Base-by-base conservation (phyloP, 2,797 vertebrate species). In the Pseudochromis fuscus region DNA sequence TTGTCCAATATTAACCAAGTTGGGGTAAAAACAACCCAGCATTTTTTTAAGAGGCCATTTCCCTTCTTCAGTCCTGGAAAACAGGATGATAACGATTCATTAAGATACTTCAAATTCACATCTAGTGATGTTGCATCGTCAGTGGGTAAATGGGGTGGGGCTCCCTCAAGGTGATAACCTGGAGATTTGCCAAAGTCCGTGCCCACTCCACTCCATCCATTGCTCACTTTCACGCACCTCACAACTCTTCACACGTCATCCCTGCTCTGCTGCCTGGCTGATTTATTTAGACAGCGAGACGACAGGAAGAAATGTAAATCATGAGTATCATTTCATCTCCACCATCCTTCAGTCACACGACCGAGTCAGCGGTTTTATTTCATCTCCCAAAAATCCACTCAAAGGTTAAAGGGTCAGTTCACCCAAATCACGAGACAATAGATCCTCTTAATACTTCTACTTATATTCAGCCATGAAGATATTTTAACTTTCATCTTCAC, bases 281-380 rank as follows among this genome's bases (percentile, higher is more conserved):
- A 61, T 80, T 83, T 70, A 82, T 76, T 84, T 82, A 69, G 63
- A 79, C 59, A 68, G 53, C 57, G 16, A 48, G 35, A 57, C n/a
- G 58, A 67, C 0, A 21, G 31, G 35, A 45, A 21, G 46, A 69
- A 30, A 67, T 75, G 44, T 51, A 31, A 71, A 57, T 38, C 48
- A 71, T 7, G 4, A 44, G 21, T 66, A 8, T 16, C 61, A 23
- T 2, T 42, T 18, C 44, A 60, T 45, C 45, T 59, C n/a, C 9
- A 42, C 42, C 12, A 58, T 30, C 56, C 31, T 21, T 50, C 23
- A 23, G 27, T 35, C 15, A 52, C 44, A 44, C 33, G 49, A 25
- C 1, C 4, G 7, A 28, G n/a, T 25, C 28, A 10, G 44, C 10
- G n/a, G 11, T 33, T 77, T 45, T 33, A 52, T 30, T 62, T 73